Evolutionary conservation across 2,113 vertebrate species (phyloP).

Genomic region (Macaca nemestrina): DNA sequence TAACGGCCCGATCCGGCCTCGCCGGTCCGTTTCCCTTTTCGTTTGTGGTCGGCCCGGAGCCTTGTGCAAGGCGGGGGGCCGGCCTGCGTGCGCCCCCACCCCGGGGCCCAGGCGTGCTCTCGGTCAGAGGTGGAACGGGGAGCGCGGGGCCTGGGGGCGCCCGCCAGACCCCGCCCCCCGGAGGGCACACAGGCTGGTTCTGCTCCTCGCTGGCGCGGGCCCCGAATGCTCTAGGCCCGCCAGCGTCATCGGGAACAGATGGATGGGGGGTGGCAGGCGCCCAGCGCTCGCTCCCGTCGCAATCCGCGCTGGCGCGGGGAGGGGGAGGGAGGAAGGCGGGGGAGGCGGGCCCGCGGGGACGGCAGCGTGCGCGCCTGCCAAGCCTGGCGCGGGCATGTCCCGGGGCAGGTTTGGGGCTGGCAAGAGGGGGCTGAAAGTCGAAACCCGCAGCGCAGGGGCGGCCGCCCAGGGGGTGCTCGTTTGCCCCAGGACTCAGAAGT

Average conservation of each 20-base stretch:
- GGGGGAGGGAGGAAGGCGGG: slow-evolving; percentile 30
- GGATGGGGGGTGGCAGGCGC: slow-evolving; percentile 83
- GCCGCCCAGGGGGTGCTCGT: background rate
- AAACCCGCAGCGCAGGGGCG: slow-evolving; percentile 45
- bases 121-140: background rate
- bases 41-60: slow-evolving; percentile 64
- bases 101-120: background rate
- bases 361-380: slow-evolving; percentile 52
- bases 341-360: slow-evolving; percentile 47
- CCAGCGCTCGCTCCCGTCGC: slow-evolving; percentile 77
- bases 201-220: slow-evolving; percentile 79
- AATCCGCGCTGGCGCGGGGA: slow-evolving; percentile 60
- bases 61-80: slow-evolving; percentile 63
- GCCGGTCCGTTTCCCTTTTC: slow-evolving; percentile 59
- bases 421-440: slow-evolving; percentile 59
- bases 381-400: slow-evolving; percentile 70
- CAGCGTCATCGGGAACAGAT: slow-evolving; percentile 85
- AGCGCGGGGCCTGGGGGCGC: background rate
- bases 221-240: slow-evolving; percentile 78
- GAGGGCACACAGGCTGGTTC: slow-evolving; percentile 79
- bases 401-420: slow-evolving; percentile 70
- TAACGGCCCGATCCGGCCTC: slow-evolving; percentile 7
- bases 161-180: background rate
- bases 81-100: slow-evolving; percentile 63
- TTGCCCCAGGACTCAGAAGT: background rate